These are phyloP conservation scores for Neogobius melanostomus DNA, from an alignment of 2,113 vertebrate species.

Conservation along the genomic window DNA sequence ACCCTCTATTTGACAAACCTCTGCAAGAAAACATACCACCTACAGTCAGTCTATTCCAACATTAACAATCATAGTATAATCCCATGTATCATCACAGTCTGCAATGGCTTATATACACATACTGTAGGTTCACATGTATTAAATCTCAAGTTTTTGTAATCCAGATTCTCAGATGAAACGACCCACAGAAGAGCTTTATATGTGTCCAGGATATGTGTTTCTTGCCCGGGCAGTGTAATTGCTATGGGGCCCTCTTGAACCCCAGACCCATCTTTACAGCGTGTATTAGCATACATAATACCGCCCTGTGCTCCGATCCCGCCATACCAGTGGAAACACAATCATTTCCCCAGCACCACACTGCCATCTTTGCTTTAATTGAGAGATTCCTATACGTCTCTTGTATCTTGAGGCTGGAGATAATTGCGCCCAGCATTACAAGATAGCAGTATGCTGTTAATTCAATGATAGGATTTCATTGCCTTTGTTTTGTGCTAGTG, in stretches of 20 bases:
- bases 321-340: slow-evolving; percentile 67
- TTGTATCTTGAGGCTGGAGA: slow-evolving; percentile 58
- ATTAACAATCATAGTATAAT: no score
- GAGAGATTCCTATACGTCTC: slow-evolving; percentile 44
- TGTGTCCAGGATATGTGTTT: slow-evolving; percentile 32
- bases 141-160: slow-evolving; percentile 14
- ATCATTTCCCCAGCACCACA: slow-evolving; percentile 64
- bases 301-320: slow-evolving; percentile 63
- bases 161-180: slow-evolving; percentile 32
- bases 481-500: slow-evolving; percentile 60
- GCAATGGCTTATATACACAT: neutral
- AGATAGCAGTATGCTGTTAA: slow-evolving; percentile 64
- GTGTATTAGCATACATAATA: slow-evolving; percentile 74
- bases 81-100: slow-evolving; percentile 1
- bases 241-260: slow-evolving; percentile 46
- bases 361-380: slow-evolving; percentile 58
- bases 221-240: slow-evolving; percentile 57
- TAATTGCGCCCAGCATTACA: slow-evolving; percentile 66
- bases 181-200: slow-evolving; percentile 30
- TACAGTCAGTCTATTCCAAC: neutral
- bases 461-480: slow-evolving; percentile 70
- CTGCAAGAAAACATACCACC: no score
- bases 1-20: no score
- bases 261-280: slow-evolving; percentile 60
- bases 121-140: neutral